Conservation (phyloP, 2,888 invertebrate genomes). For the Eucera pruinosa region DNA sequence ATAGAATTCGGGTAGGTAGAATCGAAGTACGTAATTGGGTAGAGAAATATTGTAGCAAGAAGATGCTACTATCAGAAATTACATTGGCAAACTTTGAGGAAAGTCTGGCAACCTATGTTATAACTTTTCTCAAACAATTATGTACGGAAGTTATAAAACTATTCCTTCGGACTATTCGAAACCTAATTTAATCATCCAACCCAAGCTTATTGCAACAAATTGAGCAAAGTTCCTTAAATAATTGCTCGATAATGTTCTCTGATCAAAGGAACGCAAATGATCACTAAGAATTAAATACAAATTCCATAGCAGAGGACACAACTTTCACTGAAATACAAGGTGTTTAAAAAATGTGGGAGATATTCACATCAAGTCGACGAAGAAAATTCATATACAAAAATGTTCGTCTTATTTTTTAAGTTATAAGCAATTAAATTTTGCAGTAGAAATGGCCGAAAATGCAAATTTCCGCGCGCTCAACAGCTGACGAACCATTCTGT, state of each 20-base stretch:
- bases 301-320: neutral
- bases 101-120: neutral
- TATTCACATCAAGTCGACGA: no score
- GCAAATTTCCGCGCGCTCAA: no score
- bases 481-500: no score
- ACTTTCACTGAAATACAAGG: neutral
- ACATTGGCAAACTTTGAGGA: conserved; percentile 14
- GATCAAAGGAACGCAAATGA: neutral
- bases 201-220: neutral
- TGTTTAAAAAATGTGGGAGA: no score
- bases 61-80: neutral
- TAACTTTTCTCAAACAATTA: neutral
- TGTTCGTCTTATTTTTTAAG: no score
- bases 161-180: neutral
- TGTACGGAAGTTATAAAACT: neutral
- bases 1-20: neutral
- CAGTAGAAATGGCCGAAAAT: no score
- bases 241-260: no score
- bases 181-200: neutral
- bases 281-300: neutral
- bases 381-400: no score
- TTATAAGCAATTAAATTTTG: no score
- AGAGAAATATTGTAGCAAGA: neutral
- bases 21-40: neutral
- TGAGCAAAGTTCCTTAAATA: neutral